Base-by-base conservation (phyloP, 2,797 vertebrate genomes). In the Sphenodon punctatus region DNA sequence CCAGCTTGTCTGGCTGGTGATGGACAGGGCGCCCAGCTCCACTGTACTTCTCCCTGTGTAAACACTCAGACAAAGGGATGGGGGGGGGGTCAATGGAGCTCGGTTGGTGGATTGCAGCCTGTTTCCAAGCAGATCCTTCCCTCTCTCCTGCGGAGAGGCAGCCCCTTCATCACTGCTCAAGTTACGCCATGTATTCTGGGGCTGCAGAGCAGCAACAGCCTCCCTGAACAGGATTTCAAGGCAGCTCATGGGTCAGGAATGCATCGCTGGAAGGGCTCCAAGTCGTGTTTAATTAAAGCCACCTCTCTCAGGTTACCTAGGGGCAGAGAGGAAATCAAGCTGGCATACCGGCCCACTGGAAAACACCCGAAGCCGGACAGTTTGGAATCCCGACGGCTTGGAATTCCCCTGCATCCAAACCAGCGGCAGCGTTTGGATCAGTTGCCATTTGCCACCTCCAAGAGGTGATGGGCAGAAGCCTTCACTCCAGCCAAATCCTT, bases 71-170 rank as follows among this genome's bases (percentile, higher is more conserved):
- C n/a, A n/a, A n/a, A n/a, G n/a, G n/a, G n/a, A n/a, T n/a, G n/a
- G n/a, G n/a, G n/a, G n/a, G n/a, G n/a, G n/a, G n/a, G n/a, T n/a
- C n/a, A n/a, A n/a, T n/a, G n/a, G n/a, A n/a, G n/a, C n/a, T n/a
- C n/a, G n/a, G n/a, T n/a, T n/a, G n/a, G n/a, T n/a, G n/a, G n/a
- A n/a, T 36, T 60, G 9, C 48, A 38, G 48, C 61, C 60, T 0
- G 1, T 59, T 53, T 41, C 67, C 45, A 32, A 0, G 0, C 1
- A 1, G 7, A n/a, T n/a, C n/a, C n/a, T n/a, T n/a, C n/a, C n/a
- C n/a, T n/a, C n/a, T n/a, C n/a, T n/a, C n/a, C n/a, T n/a, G n/a
- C n/a, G n/a, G n/a, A n/a, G n/a, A n/a, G n/a, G n/a, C n/a, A n/a
- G n/a, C n/a, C n/a, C n/a, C n/a, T 64, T 45, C 43, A 30, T 12